Evolutionary conservation across 2,113 vertebrate species (phyloP).

Genomic region (Dasypus novemcinctus): DNA sequence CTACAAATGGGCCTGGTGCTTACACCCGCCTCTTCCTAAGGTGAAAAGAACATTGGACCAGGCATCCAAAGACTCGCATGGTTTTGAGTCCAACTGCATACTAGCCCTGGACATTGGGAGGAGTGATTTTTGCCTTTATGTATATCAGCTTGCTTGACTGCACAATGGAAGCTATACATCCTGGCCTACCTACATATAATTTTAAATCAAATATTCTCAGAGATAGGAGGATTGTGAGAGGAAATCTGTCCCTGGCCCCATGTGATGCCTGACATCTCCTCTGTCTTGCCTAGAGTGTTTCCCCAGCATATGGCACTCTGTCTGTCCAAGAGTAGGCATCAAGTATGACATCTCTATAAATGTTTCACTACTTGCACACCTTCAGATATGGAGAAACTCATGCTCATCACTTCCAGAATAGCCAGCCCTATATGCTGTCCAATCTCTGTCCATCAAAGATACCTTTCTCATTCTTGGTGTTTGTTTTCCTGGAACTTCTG

Average conservation of each 20-base stretch:
- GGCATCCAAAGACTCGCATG: not conserved
- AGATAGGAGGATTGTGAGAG: not conserved
- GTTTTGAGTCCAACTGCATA: not conserved
- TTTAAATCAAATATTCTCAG: not conserved
- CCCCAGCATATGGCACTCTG: not conserved
- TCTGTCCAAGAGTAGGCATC: not conserved
- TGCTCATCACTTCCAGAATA: not conserved
- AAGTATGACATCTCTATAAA: not conserved
- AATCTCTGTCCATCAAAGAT: not conserved
- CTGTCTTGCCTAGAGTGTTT: not conserved
- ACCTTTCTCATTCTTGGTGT: not conserved
- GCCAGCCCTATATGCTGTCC: not conserved
- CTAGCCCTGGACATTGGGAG: too few species aligned
- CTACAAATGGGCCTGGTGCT: not conserved
- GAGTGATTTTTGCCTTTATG: not conserved
- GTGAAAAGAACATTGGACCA: not conserved
- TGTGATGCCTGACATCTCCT: not conserved
- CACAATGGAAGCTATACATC: not conserved
- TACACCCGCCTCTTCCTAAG: not conserved
- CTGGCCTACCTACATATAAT: not conserved
- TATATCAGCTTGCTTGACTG: not conserved
- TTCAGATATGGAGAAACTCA: not conserved
- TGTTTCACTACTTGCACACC: not conserved
- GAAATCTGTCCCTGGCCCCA: not conserved
- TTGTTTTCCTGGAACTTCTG: not conserved